Base-by-base conservation (phyloP, 2,888 invertebrate species). In the Eurytoma adleriae region DNA sequence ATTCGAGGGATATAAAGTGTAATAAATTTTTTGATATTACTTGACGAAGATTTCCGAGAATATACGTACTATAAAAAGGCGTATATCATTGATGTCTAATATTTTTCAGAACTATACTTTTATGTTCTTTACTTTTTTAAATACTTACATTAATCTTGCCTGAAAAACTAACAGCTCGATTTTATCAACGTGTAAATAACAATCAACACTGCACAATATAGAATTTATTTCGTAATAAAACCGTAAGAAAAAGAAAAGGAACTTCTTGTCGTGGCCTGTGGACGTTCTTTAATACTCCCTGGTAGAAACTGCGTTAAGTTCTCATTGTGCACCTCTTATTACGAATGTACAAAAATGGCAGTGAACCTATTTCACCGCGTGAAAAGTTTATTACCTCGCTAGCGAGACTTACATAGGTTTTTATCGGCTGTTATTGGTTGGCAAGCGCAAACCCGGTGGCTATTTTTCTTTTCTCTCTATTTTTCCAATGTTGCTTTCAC, bases 361-460 rank as follows among this genome's bases (percentile, higher is more conserved):
- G 64, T 64, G 57, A 69, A 59, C 10, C 30, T 12, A 18, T 24
- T 24, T 30, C 48, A 48, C 48, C 54, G 80, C 83, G 82, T 82
- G 79, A 83, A 82, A 87, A 77, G 84, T 85, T 86, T 86, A 86
- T 87, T 85, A 83, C 85, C 83, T 82, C 81, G 16, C 52, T 50
- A 54, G 54, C 61, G 77, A 56, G 67, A 84, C 83, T 84, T 85
- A 84, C 86, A 86, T 82, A 83, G 84, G 85, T 83, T 86, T 85
- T 84, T 85, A 85, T 79, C 83, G 82, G 81, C 78, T 82, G 86
- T 88, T 88, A 88, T 88, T 87, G 84, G 83, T 83, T 82, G 78
- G 62, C 79, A 62, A 82, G 64, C 74, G 50, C 59, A 16, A 14
- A 4, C 54, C 54, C 14, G 54, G 16, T 40, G 30, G 20, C 54